Evolutionary conservation across 2,888 invertebrate genomes (phyloP).

Genomic region (Drosophila rubida): DNA sequence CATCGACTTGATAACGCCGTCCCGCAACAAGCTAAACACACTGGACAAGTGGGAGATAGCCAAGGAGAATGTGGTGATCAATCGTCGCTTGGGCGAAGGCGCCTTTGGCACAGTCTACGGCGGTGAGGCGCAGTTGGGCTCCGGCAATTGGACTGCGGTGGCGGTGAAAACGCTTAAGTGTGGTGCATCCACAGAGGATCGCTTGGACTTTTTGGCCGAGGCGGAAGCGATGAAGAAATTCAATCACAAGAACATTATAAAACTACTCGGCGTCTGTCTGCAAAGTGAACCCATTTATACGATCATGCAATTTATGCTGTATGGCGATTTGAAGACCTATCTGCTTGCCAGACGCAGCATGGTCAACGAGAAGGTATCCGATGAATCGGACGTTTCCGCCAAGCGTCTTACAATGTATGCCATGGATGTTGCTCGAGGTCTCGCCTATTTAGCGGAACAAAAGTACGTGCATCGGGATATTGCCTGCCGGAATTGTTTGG

Average conservation of each 20-base stretch:
- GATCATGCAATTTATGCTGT: slow-evolving; percentile 97
- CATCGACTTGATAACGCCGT: slow-evolving; percentile 86
- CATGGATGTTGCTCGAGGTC: slow-evolving; percentile 93
- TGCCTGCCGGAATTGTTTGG: slow-evolving; percentile 91
- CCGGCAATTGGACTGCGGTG: slow-evolving; percentile 92
- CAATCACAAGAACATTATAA: slow-evolving; percentile 94
- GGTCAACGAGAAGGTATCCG: slow-evolving; percentile 88
- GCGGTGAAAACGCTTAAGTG: slow-evolving; percentile 95
- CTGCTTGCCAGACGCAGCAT: slow-evolving; percentile 93
- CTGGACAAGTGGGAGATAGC: slow-evolving; percentile 96
- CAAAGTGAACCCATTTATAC: slow-evolving; percentile 94
- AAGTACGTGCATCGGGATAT: slow-evolving; percentile 96
- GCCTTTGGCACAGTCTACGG: slow-evolving; percentile 96
- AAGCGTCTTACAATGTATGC: slow-evolving; percentile 94
- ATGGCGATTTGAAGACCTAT: slow-evolving; percentile 96
- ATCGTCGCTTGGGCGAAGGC: slow-evolving; percentile 94
- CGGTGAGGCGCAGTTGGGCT: slow-evolving; percentile 91
- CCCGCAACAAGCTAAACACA: slow-evolving; percentile 85
- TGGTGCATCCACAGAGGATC: slow-evolving; percentile 93
- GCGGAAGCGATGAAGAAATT: slow-evolving; percentile 98
- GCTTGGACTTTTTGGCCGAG: slow-evolving; percentile 95
- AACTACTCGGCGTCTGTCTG: slow-evolving; percentile 93
- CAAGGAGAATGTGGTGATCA: slow-evolving; percentile 93
- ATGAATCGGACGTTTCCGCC: slow-evolving; percentile 91
- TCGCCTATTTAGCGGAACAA: slow-evolving; percentile 92